Conservation (phyloP, 2,113 vertebrate species). For the Echinops telfairi region DNA sequence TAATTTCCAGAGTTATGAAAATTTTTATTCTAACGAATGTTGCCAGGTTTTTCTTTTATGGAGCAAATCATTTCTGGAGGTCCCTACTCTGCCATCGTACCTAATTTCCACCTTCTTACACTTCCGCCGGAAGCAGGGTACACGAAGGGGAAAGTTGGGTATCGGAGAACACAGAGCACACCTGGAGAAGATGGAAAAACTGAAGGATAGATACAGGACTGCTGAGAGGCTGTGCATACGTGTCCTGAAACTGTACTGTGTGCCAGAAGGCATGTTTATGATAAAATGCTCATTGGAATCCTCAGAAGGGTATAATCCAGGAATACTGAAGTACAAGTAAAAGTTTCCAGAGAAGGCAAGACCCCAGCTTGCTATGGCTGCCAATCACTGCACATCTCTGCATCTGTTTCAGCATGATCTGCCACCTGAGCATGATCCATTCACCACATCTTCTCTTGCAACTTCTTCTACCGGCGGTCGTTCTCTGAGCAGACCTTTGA, state of each 20-base stretch:
- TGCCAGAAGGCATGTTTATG: not conserved
- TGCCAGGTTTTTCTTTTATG: slow-evolving; percentile 1
- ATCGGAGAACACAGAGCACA: not conserved
- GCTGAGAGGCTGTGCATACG: not conserved
- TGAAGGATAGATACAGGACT: not conserved
- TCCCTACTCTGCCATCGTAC: not conserved
- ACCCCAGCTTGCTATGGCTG: not conserved
- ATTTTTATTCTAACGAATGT: slow-evolving; percentile 31
- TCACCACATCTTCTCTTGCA: not conserved
- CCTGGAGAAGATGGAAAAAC: not conserved
- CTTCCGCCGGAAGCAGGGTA: not conserved
- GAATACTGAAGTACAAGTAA: not conserved
- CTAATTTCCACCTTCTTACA: not conserved
- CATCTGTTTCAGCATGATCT: not conserved
- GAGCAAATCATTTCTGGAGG: not conserved
- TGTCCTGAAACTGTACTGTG: not conserved
- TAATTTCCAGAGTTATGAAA: slow-evolving; percentile 50
- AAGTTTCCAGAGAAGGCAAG: not conserved
- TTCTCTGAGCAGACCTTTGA: not conserved
- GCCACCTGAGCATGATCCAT: not conserved
- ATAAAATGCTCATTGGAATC: not conserved
- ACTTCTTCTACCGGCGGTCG: not conserved
- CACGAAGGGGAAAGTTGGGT: not conserved
- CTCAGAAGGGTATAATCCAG: not conserved
- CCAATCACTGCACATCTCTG: not conserved